Evolutionary conservation across 30 jellyfish, hydroid and myxozoan species (phyloP), one percentile per base, ranked within the genome.

Genomic region (Turritopsis dohrnii): DNA sequence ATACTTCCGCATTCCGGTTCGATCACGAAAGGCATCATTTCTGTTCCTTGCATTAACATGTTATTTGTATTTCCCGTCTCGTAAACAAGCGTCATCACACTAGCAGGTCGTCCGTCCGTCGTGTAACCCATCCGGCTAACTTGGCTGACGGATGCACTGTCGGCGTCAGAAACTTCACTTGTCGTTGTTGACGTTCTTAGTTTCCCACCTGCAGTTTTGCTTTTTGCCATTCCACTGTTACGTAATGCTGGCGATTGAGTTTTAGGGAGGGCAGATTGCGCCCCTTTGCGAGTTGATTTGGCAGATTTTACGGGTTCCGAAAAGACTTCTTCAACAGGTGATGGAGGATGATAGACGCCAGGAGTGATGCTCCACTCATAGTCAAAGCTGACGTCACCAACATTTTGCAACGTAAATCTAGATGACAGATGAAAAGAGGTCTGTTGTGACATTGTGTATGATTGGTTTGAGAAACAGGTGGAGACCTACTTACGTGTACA

Each of bases 31-130:
- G 96, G 98, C 85, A 88, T n/a, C 65, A 76, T 88, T 21, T 82
- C 86, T 4, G 74, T 66, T 19, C 74, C 73, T n/a, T 21, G 71
- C 28, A 65, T 41, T n/a, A 69, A 31, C 18, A 18, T 25, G 18
- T 18, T 18, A 7, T 28, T 76, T 28, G 66, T 18, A 23, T 25
- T 25, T 29, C 94, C 97, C 28, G 97, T 91, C 18, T 91, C 97
- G 79, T 86, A 91, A 23, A 91, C 92, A 65, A 87, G 73, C 0
- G 96, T 87, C 96, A 91, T 91, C 17, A 86, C 96, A 29, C 95
- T 87, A 20, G 96, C 96, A 71, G 97, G 96, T 26, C 97, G 87
- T 8, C 96, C 97, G 53, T 91, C 97, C 8, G 65, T 28, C 28
- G 97, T 87, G 54, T 87, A 71, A 17, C 92, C 96, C 75, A 89